Conservation (phyloP, 1,140 invertebrate species). For the Solenopsis invicta region DNA sequence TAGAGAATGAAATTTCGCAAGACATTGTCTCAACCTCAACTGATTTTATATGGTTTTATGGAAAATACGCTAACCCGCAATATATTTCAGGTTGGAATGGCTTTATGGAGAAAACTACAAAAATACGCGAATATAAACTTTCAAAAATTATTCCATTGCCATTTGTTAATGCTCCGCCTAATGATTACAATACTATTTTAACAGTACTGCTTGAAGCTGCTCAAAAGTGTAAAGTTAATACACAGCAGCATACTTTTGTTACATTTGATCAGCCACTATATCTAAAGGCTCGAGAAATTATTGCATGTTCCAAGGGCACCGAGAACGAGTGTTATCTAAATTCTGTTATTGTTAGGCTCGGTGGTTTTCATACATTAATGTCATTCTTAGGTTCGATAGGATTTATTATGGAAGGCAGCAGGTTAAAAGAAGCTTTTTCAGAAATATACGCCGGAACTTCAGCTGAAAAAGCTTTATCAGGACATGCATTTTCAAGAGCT, state of each 20-base stretch:
- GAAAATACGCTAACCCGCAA: neutral
- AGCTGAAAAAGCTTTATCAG: neutral
- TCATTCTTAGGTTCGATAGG: neutral
- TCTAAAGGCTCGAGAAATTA: neutral
- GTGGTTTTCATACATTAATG: neutral
- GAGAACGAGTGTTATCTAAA: neutral
- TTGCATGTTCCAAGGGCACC: neutral
- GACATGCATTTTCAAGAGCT: neutral
- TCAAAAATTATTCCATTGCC: constrained; percentile 7
- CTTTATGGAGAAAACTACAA: neutral
- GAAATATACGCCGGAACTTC: neutral
- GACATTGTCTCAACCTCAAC: neutral
- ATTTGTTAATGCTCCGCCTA: neutral
- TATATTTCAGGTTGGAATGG: neutral
- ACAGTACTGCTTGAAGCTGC: neutral
- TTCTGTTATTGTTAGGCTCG: neutral
- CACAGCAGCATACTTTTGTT: neutral
- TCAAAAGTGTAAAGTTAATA: neutral
- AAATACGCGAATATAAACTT: neutral
- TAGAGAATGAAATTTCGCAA: neutral
- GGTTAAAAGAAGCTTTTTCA: neutral
- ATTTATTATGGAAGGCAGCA: neutral
- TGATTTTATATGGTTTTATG: neutral
- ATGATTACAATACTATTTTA: neutral
- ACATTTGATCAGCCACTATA: neutral